These are phyloP conservation scores for Nyctalus aviator DNA, from an alignment of 2,797 vertebrate genomes.

Conservation along the genomic window DNA sequence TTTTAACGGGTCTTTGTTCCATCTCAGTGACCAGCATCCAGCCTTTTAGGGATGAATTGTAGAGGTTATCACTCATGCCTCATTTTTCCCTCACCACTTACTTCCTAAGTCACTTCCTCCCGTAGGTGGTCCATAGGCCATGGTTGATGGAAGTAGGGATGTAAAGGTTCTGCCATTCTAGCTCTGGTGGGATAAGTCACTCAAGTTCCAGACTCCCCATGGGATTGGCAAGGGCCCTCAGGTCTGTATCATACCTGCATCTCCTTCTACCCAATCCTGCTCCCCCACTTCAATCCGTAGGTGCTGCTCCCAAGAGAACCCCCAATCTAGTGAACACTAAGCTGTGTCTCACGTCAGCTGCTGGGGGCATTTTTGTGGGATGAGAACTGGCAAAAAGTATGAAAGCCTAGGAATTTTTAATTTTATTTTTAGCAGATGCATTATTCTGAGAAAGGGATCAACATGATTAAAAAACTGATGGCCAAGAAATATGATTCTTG, in stretches of 20 bases:
- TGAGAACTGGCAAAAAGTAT: background rate
- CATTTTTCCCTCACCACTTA: background rate
- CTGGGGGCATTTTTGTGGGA: constrained; percentile 3
- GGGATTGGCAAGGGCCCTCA: background rate
- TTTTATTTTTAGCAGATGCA: constrained; percentile 48
- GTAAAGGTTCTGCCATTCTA: background rate
- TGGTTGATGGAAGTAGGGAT: background rate
- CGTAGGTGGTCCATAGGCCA: fast-evolving
- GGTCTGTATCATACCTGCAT: background rate
- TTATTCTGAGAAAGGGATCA: constrained; percentile 77
- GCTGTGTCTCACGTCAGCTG: background rate
- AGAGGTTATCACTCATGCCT: background rate
- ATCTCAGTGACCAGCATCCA: background rate
- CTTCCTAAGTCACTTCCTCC: background rate
- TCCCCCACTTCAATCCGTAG: background rate
- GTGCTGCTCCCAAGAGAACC: background rate
- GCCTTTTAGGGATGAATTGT: background rate
- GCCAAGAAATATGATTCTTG: constrained; percentile 75
- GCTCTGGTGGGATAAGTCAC: background rate
- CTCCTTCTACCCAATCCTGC: background rate
- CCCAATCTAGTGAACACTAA: background rate
- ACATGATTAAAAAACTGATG: constrained; percentile 64
- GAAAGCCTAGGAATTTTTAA: background rate
- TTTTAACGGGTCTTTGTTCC: background rate
- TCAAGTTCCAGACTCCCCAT: background rate